Percentiles rank a stretch among this genome's conserved stretches.
Evolutionary conservation across 2,888 invertebrate species (phyloP).

Genomic region (Crematogaster levior): DNA sequence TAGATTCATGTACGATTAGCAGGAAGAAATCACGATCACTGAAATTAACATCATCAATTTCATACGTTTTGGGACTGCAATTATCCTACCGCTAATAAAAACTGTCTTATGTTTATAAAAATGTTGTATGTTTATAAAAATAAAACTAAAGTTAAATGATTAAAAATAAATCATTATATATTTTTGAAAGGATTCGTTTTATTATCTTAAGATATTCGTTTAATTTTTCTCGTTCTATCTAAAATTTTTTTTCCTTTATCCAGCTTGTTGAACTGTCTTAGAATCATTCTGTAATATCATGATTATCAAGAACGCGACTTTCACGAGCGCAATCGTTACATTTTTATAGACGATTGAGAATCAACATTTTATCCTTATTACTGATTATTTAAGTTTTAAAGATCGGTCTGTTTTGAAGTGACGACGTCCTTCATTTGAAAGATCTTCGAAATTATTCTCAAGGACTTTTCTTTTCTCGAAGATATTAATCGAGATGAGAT

Average conservation of each 20-base stretch:
- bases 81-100: neutral
- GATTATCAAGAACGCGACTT: slow-evolving; percentile 4
- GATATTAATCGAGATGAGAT: neutral
- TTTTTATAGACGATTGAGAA: slow-evolving; percentile 10
- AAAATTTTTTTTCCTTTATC: slow-evolving; percentile 13
- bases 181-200: neutral
- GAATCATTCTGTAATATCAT: neutral
- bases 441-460: slow-evolving; percentile 38
- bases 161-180: neutral
- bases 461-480: slow-evolving; percentile 41
- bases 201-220: neutral
- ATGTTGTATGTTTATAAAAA: neutral
- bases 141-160: neutral
- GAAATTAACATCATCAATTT: neutral
- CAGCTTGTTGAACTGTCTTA: neutral
- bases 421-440: slow-evolving; percentile 39
- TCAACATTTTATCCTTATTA: neutral
- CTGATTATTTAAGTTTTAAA: neutral
- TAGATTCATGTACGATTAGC: neutral
- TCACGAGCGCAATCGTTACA: neutral
- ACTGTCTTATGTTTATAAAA: no score
- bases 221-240: neutral
- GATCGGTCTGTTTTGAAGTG: neutral
- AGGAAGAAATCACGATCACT: neutral
- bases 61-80: neutral